Evolutionary conservation across 2,797 vertebrate species (phyloP), one percentile per base, ranked within the genome.

Genomic region (Cottoperca gobio): DNA sequence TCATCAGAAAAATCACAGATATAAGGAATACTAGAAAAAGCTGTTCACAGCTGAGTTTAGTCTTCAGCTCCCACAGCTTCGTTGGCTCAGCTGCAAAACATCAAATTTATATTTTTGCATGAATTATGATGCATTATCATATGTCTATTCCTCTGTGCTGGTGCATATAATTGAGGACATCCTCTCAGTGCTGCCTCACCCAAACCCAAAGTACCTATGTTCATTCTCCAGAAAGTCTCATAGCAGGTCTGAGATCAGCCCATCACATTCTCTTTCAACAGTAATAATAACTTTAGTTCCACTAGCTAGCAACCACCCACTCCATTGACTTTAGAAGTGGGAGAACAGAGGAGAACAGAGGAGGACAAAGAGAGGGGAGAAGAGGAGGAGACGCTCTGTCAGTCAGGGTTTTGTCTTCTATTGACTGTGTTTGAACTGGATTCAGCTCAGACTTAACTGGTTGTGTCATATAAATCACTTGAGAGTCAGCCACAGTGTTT

Each of bases 351-450:
- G n/a, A n/a, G n/a, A n/a, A n/a, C n/a, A 19, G 49, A 70, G 43
- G 60, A 46, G 42, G 66, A 78, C 54, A 58, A 66, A 54, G 49
- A 23, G 49, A 66, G 55, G 28, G 24, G 48, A 53, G 49, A 43
- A 45, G 48, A 63, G 54, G 52, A 64, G 61, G 49, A 62, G 48
- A 57, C 1, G 2, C 35, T 66, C 66, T 23, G n/a, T 55, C 49
- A 62, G 43, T 40, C 67, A 58, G 17, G 58, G 35, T 45, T 69
- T 64, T 49, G 63, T 76, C 45, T 45, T 16, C 28, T 49, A 8
- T 55, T 55, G 58, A 79, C 58, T 39, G 40, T 26, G 45, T 53
- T 43, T 52, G 49, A 78, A 70, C 35, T 61, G 60, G 60, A 73
- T 50, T 70, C 23, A 54, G 26, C 11, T 63, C 66, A 65, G 37